Base-by-base conservation (phyloP, 1,140 invertebrate species). In the Anastrepha obliqua region DNA sequence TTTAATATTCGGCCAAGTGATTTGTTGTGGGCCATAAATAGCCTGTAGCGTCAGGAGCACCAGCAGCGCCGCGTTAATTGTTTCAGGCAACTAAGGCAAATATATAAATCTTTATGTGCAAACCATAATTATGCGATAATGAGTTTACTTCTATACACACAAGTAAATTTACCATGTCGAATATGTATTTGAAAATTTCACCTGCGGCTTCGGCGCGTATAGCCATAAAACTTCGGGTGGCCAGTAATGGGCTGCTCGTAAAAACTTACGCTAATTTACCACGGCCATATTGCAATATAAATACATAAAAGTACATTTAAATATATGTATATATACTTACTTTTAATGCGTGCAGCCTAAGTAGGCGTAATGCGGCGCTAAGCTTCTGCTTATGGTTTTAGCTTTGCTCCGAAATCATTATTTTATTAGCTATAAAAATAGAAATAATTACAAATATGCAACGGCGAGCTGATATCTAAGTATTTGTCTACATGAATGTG, bases 371-470 rank as follows among this genome's bases (percentile, higher is more conserved):
- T 70, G 39, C 15, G 20, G 29, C 6, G 65, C 6, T 13, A 11
- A 39, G 11, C 15, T 47, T 74, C 29, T 47, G 13, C 42, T 51
- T n/a, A 11, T 74, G 15, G 20, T 81, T 15, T 29, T 3, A 20
- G 47, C 74, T 20, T 81, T 51, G 13, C 44, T 55, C 74, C 0
- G 55, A 13, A 81, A 20, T 51, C 20, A 81, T 51, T 81, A 81
- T 29, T 81, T 81, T 29, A 81, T 81, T 55, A 15, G 9, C 11
- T 2, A 15, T 81, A 58, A 81, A 58, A 17, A 29, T 55, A 58
- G 20, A 81, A 81, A 81, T 81, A 81, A 81, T 81, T 81, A 81
- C 74, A 55, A n/a, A 55, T 47, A 81, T 81, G 47, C 44, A 81
- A 4, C n/a, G 42, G 3, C 55, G 6, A 2, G 7, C 47, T n/a